Conservation (phyloP, 2,113 vertebrate species). For the Muntiacus reevesi region DNA sequence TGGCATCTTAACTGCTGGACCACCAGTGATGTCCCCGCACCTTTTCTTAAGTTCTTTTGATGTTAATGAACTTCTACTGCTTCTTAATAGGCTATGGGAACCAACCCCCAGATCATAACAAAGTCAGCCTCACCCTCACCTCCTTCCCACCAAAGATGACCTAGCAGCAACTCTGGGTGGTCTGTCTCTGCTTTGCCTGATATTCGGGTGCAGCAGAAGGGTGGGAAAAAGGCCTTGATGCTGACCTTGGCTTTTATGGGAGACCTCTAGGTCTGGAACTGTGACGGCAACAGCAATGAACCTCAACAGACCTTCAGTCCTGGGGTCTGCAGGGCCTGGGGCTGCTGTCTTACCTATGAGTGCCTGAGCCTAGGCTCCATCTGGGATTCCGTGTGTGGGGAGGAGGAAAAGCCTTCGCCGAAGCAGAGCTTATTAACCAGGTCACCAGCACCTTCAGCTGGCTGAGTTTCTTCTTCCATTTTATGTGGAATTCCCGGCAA, state of each 20-base stretch:
- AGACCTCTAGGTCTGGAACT: background rate
- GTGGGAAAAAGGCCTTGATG: rapidly evolving
- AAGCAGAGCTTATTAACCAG: background rate
- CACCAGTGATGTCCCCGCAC: background rate
- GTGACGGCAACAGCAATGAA: background rate
- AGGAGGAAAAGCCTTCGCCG: rapidly evolving
- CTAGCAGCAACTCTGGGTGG: background rate
- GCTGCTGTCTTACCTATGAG: background rate
- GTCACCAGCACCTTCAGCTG: background rate
- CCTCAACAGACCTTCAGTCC: background rate
- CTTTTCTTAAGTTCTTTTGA: background rate
- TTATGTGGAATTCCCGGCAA: background rate
- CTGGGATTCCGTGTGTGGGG: background rate
- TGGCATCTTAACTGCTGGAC: background rate
- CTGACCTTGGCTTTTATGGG: background rate
- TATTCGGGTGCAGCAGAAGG: too few species aligned
- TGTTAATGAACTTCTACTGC: background rate
- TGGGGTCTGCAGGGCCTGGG: rapidly evolving
- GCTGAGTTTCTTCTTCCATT: background rate
- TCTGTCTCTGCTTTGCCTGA: background rate
- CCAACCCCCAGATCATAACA: background rate
- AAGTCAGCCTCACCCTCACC: background rate
- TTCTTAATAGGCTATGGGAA: background rate
- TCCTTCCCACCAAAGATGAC: background rate
- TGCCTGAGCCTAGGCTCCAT: background rate